Percentiles rank a stretch among this genome's conserved stretches.
phyloP scores from a whole-genome alignment of 2,888 invertebrate species.

The Caenorhabditis virilis region DNA sequence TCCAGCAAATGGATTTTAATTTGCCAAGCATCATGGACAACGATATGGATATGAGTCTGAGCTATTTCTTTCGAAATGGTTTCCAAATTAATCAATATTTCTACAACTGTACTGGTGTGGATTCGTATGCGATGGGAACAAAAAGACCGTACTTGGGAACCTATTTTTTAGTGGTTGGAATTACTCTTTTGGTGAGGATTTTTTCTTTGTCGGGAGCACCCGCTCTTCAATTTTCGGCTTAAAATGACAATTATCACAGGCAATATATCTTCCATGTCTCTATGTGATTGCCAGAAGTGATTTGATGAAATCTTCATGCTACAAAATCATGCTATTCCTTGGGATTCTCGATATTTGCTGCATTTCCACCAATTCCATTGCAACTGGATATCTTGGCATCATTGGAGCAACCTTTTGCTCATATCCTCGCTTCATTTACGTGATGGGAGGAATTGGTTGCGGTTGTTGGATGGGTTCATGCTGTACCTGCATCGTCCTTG shows the following conservation, averaged over 20 bases:
- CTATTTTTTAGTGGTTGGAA: conserved; percentile 17
- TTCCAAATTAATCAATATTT: conserved; percentile 16
- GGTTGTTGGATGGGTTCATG: conserved; percentile 40
- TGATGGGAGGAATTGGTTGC: conserved; percentile 23
- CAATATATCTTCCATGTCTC: conserved; percentile 26
- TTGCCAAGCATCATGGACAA: too few relatives aligned
- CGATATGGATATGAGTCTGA: conserved; percentile 23
- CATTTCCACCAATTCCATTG: conserved; percentile 19
- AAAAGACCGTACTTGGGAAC: conserved; percentile 13
- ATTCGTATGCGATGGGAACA: conserved; percentile 8
- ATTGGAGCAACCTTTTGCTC: conserved; percentile 24
- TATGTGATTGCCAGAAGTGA: conserved; percentile 20
- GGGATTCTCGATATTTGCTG: conserved; percentile 25
- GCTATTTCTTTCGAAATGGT: conserved; percentile 22
- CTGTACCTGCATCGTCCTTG: conserved; percentile 24
- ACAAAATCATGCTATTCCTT: conserved; percentile 35
- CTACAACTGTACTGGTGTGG: conserved; percentile 19
- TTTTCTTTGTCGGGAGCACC: background rate
- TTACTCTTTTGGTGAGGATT: conserved; percentile 17
- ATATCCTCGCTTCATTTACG: conserved; percentile 16
- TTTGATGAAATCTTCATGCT: conserved; percentile 30
- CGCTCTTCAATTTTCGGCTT: background rate
- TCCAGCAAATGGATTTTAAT: too few relatives aligned
- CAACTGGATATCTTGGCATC: conserved; percentile 22
- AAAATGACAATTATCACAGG: conserved; percentile 1